Evolutionary conservation across 2,888 invertebrate genomes (phyloP), one percentile per base, ranked within the genome.

Genomic region (Metacarcinus magister): DNA sequence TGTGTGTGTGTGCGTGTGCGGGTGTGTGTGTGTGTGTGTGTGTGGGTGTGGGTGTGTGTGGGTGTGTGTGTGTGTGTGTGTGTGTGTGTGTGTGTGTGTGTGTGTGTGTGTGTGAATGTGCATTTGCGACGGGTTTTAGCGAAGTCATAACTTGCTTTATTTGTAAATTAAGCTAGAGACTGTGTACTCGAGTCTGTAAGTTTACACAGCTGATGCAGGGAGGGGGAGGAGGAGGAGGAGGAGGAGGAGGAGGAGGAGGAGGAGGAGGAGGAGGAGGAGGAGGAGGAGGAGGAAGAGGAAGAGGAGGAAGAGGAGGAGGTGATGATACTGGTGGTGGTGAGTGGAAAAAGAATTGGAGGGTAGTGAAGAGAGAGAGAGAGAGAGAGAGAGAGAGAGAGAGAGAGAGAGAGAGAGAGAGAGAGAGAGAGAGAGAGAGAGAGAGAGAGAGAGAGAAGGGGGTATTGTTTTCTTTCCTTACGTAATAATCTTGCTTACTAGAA

Each of bases 1-100:
- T 28, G 75, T 3, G 75, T 75, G 75, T 28, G 75, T 75, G 75
- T 75, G 28, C 10, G 75, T 75, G 75, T 75, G 75, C 28, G 75
- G n/a, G 75, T 75, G n/a, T 75, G 75, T 75, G 75, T 75, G 75
- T 75, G 75, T 75, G 75, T 75, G 75, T 75, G 75, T 75, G 75
- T 75, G 75, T 75, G 28, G n/a, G 75, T 75, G 75, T 75, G 75
- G 3, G 75, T 75, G 75, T 75, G 28, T 28, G 75, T 75, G 75
- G n/a, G 75, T 75, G 75, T 75, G 75, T 75, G 5, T 75, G 75
- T 75, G 75, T 75, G 75, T 75, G 75, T 75, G 75, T 75, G 28
- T 75, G 28, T 75, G 75, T 75, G 75, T 75, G 75, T 75, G 75
- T 75, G 75, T 75, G 75, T 60, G 60, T 60, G 60, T 60, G 60